phyloP scores from a whole-genome alignment of 2,113 vertebrate genomes.

The Tyto alba region DNA sequence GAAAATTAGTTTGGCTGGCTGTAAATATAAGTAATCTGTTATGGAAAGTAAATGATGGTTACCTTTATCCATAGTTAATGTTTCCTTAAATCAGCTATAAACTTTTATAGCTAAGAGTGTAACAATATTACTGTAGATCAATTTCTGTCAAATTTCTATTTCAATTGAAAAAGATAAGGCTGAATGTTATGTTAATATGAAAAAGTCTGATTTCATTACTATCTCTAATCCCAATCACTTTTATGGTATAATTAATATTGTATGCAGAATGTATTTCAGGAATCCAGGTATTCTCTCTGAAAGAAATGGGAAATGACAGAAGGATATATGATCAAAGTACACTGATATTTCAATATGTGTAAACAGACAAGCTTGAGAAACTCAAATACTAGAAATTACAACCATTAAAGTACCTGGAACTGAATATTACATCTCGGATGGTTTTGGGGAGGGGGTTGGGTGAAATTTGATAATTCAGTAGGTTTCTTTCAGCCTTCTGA shows the following conservation, averaged over 20 bases:
- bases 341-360: neutral
- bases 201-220: neutral
- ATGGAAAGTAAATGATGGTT: neutral
- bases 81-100: neutral
- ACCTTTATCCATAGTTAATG: neutral
- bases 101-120: neutral
- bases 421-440: neutral
- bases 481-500: neutral
- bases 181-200: neutral
- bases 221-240: neutral
- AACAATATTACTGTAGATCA: neutral
- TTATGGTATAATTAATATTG: neutral
- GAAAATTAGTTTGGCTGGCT: neutral
- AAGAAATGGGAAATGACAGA: neutral
- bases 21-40: neutral
- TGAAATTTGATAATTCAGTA: neutral
- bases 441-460: fast-evolving
- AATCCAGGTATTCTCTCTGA: neutral
- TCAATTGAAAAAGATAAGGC: neutral
- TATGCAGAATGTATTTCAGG: neutral
- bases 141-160: neutral
- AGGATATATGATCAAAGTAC: neutral
- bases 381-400: neutral
- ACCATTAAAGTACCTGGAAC: neutral
- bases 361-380: neutral